Percentiles rank a stretch among this genome's conserved stretches.
Conservation (phyloP, 2,113 vertebrate species). For the Addax nasomaculatus region DNA sequence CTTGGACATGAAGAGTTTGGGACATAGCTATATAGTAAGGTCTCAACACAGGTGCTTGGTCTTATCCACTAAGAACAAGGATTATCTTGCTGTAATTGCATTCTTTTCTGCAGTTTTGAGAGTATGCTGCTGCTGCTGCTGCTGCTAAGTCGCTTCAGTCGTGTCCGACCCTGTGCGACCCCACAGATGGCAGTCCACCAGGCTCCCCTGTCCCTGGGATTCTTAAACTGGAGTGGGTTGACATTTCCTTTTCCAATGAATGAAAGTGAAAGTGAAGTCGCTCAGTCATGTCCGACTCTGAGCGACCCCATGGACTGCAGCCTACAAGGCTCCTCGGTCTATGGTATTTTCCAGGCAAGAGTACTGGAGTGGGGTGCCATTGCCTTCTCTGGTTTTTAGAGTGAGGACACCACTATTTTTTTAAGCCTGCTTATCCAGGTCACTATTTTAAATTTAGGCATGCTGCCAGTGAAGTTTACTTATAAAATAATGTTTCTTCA, state of each 20-base stretch:
- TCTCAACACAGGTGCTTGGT: neutral
- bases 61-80: neutral
- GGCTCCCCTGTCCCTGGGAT: neutral
- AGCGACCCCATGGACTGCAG: no score
- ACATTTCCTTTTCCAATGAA: no score
- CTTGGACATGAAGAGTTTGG: neutral
- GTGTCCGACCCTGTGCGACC: fast-evolving
- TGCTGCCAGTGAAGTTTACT: neutral
- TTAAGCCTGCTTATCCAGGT: neutral
- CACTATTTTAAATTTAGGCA: neutral
- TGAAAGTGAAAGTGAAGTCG: no score
- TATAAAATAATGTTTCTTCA: neutral
- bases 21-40: neutral
- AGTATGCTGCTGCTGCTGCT: neutral
- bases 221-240: neutral
- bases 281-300: neutral
- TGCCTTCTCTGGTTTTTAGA: neutral
- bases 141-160: neutral
- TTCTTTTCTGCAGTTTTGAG: neutral
- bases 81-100: neutral
- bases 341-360: no score
- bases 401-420: neutral
- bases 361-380: neutral
- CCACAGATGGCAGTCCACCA: neutral
- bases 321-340: no score